Base-by-base conservation (phyloP, 1,140 invertebrate genomes). In the Maconellicoccus hirsutus region DNA sequence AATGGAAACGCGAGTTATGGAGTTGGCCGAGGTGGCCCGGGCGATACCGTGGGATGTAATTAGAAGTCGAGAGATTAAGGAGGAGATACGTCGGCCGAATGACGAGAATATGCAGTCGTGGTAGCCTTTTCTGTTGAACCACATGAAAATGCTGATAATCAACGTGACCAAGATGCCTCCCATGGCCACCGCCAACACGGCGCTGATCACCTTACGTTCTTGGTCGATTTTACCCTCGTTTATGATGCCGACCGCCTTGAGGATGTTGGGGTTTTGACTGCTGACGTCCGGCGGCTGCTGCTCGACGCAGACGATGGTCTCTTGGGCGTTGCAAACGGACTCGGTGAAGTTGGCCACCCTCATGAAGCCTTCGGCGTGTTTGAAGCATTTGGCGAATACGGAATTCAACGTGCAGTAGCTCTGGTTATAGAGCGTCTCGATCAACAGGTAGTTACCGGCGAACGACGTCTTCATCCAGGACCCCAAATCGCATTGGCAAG, bases 321-420 rank as follows among this genome's bases (percentile, higher is more conserved):
- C 22, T 8, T 23, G 22, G 16, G 19, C 61, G 16, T 66, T 79
- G 73, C 88, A 89, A 16, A 87, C 82, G 8, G 80, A 79, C 22
- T 82, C 80, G 0, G 83, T 83, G 76, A 85, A 89, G 70, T 87
- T 87, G 26, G 79, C 76, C 76, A 88, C 84, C 29, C 81, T 77
- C 74, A 88, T 82, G 70, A 85, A 84, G 63, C 85, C 85, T 74
- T 85, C 82, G 0, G 82, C 82, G 1, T 86, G 77, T 69, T 86
- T 84, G 74, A 87, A 86, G 77, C 87, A 89, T 25, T 78, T 79
- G 7, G 85, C 82, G 7, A 88, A 77, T 2, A 82, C 75, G 22
- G 81, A 78, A 73, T 85, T 82, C 0, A 87, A 81, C 14, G 82
- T 81, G 75, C 88, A 90, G 73, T 82, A 85, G 75, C 85, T 88